Percentiles rank a stretch among this genome's conserved stretches.
phyloP scores from a whole-genome alignment of 1,140 invertebrate species.

The Drosophila bocki region DNA sequence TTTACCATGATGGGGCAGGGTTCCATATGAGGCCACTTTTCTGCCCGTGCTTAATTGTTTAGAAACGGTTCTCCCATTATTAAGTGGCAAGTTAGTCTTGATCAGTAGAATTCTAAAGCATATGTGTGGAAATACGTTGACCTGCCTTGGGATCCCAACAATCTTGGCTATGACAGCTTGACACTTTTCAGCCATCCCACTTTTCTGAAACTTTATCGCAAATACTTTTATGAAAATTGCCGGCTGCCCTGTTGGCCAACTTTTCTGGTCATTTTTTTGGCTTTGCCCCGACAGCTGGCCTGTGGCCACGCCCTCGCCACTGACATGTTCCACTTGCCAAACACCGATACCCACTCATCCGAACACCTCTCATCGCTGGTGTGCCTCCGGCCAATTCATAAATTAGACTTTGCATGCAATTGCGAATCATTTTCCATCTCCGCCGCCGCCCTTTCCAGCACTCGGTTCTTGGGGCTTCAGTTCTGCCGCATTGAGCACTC shows the following conservation, averaged over 20 bases:
- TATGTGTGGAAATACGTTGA: neutral
- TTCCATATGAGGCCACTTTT: constrained; percentile 35
- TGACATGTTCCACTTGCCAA: constrained; percentile 36
- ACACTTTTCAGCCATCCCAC: constrained; percentile 6
- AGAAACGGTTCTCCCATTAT: constrained; percentile 6
- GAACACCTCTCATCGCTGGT: constrained; percentile 6
- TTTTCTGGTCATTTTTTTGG: constrained; percentile 29
- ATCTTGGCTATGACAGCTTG: constrained; percentile 10
- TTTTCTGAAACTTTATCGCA: constrained; percentile 27
- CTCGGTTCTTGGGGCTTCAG: constrained; percentile 16
- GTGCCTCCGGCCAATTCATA: constrained; percentile 47
- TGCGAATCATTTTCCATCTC: constrained; percentile 27
- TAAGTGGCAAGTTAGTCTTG: neutral
- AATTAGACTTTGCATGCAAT: constrained; percentile 71
- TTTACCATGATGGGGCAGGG: constrained; percentile 29
- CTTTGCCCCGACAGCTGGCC: constrained; percentile 31
- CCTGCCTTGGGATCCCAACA: neutral
- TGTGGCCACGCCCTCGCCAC: constrained; percentile 32
- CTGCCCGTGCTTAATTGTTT: constrained; percentile 58
- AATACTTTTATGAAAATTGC: constrained; percentile 30
- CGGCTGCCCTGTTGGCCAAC: constrained; percentile 23
- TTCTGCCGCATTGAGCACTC: constrained; percentile 73
- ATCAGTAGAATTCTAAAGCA: neutral
- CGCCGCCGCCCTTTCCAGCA: neutral
- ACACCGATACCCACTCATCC: constrained; percentile 28